Base-by-base conservation (phyloP, 1,140 invertebrate species). In the Magallana angulata region DNA sequence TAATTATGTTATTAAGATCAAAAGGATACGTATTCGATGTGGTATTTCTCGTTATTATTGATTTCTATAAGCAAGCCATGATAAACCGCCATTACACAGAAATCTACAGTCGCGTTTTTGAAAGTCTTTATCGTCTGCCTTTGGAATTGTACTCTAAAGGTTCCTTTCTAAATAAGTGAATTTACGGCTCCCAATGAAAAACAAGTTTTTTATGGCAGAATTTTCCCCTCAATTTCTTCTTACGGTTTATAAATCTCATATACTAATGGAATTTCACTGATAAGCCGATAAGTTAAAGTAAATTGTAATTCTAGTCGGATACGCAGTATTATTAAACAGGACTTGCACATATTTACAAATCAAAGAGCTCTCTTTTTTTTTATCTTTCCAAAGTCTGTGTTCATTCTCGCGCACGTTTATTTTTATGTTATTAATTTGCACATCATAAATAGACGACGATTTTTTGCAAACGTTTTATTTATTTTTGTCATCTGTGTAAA, bases 261-360 rank as follows among this genome's bases (percentile, higher is more conserved):
- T 36, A 36, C 68, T 76, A 76, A 76, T 76, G 68, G 68, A 30
- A 24, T 30, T 30, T 76, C 36, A 12, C 68, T 76, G 68, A 76
- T 76, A 76, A 76, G 24, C 24, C 68, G 68, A 76, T 76, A 76
- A 76, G 68, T 30, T 76, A 30, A 76, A 76, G 68, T 30, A 76
- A 48, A 30, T 76, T 76, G 68, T 76, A 30, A 76, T 76, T 76
- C 36, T 30, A 12, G 24, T 30, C 0, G 11, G 68, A 76, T 24
- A 48, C 68, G 68, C 18, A 18, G 30, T 24, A 1, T 30, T 12
- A 30, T 76, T 30, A 12, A 30, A 8, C 2, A 24, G 24, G 11
- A 24, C 14, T 71, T 71, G 36, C 68, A 71, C 18, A 30, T 30
- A 9, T 36, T 36, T 36, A 36, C 36, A 48, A 48, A 48, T 48